Conservation (phyloP, 2,797 vertebrate genomes). For the Pangasius macronema region DNA sequence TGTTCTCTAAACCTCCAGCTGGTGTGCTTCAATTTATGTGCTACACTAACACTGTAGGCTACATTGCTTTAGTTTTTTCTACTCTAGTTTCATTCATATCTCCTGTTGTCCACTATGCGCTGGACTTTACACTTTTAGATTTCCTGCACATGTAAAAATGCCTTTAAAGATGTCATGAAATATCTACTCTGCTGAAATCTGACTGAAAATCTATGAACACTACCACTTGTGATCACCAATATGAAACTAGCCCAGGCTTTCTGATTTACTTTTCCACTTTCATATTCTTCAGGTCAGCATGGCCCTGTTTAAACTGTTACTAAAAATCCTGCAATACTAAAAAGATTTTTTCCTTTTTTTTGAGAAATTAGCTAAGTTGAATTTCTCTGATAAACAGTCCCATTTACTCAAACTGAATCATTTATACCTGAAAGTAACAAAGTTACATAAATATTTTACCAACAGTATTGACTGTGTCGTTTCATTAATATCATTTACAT, state of each 20-base stretch:
- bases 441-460: not conserved
- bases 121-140: not conserved
- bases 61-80: not conserved
- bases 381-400: not conserved
- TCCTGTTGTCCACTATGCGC: not conserved
- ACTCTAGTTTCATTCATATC: not conserved
- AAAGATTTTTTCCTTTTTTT: not conserved
- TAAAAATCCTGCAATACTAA: not conserved
- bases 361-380: not conserved
- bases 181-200: not conserved
- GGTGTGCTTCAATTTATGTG: conserved; percentile 1
- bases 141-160: not conserved
- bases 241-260: not conserved
- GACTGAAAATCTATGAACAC: too few relatives aligned
- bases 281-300: not conserved
- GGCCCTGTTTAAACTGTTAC: not conserved
- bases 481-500: not conserved
- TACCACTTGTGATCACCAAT: not conserved
- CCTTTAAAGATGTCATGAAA: not conserved
- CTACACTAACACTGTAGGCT: not conserved
- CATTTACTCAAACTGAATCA: not conserved
- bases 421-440: not conserved
- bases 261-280: not conserved
- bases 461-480: not conserved
- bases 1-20: conserved; percentile 21